Conservation (phyloP, 2,797 vertebrate genomes). For the Cyprinella venusta region DNA sequence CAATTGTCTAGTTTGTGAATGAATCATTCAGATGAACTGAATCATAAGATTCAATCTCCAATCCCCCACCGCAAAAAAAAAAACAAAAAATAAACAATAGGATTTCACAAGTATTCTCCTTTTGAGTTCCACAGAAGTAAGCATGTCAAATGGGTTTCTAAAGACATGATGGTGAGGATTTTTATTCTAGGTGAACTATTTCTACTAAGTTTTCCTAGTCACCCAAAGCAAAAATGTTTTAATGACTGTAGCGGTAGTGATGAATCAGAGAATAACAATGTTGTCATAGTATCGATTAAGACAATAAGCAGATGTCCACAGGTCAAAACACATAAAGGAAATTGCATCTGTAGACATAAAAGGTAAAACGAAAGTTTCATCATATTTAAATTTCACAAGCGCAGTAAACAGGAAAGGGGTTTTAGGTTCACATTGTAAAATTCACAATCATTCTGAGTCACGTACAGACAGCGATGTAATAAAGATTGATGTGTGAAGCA, state of each 20-base stretch:
- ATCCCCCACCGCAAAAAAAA: no score
- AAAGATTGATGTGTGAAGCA: background rate
- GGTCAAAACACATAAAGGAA: conserved; percentile 36
- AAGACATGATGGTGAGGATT: background rate
- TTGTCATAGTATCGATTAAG: conserved; percentile 43
- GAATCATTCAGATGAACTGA: no score
- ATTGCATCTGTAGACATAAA: conserved; percentile 11
- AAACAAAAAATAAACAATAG: background rate
- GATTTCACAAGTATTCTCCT: background rate
- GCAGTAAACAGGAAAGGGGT: background rate
- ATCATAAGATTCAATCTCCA: background rate
- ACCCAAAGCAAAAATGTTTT: background rate
- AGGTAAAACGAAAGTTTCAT: background rate
- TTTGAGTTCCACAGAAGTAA: background rate
- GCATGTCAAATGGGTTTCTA: background rate
- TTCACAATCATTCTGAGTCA: conserved; percentile 23
- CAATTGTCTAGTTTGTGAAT: background rate
- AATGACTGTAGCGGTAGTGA: background rate
- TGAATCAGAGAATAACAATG: conserved; percentile 54
- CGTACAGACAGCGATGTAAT: background rate
- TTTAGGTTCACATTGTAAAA: background rate
- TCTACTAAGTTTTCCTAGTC: background rate
- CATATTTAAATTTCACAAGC: conserved; percentile 11
- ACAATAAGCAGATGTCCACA: conserved; percentile 51
- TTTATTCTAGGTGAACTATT: background rate